Evolutionary conservation across 2,113 vertebrate genomes (phyloP), one percentile per base, ranked within the genome.

Genomic region (Notothenia rossii): DNA sequence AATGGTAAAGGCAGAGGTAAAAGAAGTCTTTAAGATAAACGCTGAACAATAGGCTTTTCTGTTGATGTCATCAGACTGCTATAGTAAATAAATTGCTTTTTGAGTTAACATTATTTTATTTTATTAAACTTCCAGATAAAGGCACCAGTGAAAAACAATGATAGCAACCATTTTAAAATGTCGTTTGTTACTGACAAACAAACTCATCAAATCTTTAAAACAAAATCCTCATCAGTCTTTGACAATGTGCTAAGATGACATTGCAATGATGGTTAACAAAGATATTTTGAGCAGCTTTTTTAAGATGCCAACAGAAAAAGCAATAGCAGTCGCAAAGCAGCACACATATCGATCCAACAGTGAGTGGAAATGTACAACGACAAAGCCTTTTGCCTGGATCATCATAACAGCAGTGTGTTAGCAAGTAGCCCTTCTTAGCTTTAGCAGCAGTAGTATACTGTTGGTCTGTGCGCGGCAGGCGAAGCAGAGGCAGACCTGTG

Each of bases 401-500:
- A 46, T 22, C 12, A n/a, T 63, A 18, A 29, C 51, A n/a, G 64
- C 6, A 7, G 18, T 7, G 25, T 59, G 36, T 5, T 2, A 46
- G n/a, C 55, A 13, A 22, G 50, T 33, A 46, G 51, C 75, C 59
- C 55, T 69, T 60, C 29, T 74, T 49, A 72, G 63, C 72, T 68
- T 20, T 43, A 20, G 49, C 51, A 20, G 49, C 9, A 54, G 68
- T 17, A 65, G 54, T 58, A 72, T 33, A 54, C 33, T 40, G 36
- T 5, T 29, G 11, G 61, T 60, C 29, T 49, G 75, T 54, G 36
- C 22, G 66, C 11, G 54, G 3, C 33, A 48, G 58, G 33, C 18
- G 10, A 1, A 54, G 61, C 22, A 55, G 53, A 60, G 36, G 33
- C 5, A 69, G 77, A 86, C 58, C 73, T 77, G 85, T 69, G 74